Percentiles rank a stretch among this genome's conserved stretches.
Conservation (phyloP, 2,797 vertebrate genomes). For the Lagocephalus sceleratus region DNA sequence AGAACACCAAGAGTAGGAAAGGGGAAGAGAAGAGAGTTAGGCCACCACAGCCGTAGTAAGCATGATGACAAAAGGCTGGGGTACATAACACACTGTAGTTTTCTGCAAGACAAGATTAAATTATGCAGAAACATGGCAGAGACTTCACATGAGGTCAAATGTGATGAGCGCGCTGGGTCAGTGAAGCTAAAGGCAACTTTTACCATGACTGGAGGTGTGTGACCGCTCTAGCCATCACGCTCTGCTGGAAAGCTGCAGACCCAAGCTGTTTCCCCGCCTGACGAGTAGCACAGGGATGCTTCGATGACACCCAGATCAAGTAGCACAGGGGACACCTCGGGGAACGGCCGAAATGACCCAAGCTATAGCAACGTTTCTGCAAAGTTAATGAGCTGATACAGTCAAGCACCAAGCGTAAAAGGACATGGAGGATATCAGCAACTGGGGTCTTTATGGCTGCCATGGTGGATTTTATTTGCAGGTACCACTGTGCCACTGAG, state of each 20-base stretch:
- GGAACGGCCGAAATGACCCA: constrained; percentile 41
- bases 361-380: constrained; percentile 52
- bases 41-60: too few species aligned
- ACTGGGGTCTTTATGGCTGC: constrained; percentile 11
- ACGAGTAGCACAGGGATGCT: constrained; percentile 38
- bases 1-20: constrained; percentile 7
- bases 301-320: constrained; percentile 48
- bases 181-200: constrained; percentile 35
- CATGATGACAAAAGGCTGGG: too few species aligned
- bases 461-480: constrained; percentile 44
- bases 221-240: constrained; percentile 36
- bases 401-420: constrained; percentile 48
- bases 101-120: too few species aligned
- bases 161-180: constrained; percentile 38
- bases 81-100: too few species aligned
- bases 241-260: constrained; percentile 50
- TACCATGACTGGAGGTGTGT: constrained; percentile 33
- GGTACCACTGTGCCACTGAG: constrained; percentile 12
- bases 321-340: constrained; percentile 33
- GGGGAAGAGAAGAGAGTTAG: too few species aligned
- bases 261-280: constrained; percentile 55
- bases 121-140: constrained; percentile 3
- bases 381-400: constrained; percentile 59
- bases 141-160: constrained; percentile 47
- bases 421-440: constrained; percentile 49